Evolutionary conservation across 2,113 vertebrate species (phyloP).

Genomic region (Papio anubis): DNA sequence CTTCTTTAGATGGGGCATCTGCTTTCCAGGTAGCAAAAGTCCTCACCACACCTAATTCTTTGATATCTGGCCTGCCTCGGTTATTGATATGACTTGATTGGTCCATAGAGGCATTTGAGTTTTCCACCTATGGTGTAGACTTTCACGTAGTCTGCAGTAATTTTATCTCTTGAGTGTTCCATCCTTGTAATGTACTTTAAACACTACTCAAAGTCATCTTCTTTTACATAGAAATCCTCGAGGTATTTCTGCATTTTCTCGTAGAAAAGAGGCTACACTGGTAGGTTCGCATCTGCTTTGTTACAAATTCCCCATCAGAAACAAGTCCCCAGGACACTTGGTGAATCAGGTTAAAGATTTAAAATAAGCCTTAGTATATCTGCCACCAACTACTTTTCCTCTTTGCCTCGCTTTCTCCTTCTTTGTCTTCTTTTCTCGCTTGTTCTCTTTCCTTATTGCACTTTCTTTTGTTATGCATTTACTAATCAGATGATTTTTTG

Average conservation of each 20-base stretch:
- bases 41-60: background rate
- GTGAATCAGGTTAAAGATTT: background rate
- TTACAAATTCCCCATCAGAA: background rate
- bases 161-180: background rate
- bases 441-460: background rate
- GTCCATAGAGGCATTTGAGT: background rate
- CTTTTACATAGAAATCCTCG: background rate
- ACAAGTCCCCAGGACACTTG: background rate
- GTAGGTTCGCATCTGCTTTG: background rate
- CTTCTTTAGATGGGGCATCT: background rate
- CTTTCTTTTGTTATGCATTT: background rate
- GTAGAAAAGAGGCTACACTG: background rate
- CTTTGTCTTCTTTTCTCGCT: background rate
- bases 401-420: background rate
- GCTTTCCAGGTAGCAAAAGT: background rate
- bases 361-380: background rate
- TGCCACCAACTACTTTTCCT: background rate
- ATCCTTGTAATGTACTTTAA: background rate
- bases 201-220: background rate
- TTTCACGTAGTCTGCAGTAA: background rate
- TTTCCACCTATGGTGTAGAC: background rate
- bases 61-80: background rate
- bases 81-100: background rate
- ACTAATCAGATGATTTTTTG: background rate
- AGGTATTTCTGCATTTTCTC: background rate